Evolutionary conservation across 2,113 vertebrate genomes (phyloP).

Genomic region (Melanerpes aurifrons): DNA sequence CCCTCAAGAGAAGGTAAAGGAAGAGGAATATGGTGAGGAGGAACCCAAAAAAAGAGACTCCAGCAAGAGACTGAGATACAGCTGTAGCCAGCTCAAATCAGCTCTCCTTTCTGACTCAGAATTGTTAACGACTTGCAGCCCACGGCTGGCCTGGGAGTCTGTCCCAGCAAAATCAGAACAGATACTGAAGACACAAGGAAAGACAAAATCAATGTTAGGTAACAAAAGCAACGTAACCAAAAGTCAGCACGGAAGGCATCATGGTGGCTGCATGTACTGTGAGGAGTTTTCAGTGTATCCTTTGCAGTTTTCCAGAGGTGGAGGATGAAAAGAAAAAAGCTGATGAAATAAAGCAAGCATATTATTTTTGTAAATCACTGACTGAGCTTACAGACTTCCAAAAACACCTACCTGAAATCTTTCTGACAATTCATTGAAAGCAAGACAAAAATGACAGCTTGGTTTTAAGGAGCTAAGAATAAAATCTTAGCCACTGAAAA

Average conservation of each 20-base stretch:
- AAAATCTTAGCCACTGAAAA: background rate
- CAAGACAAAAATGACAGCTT: background rate
- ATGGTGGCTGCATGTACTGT: background rate
- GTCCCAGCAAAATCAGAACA: no score
- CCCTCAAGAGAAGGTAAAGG: no score
- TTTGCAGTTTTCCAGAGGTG: background rate
- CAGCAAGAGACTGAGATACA: no score
- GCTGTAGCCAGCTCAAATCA: no score
- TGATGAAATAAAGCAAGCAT: background rate
- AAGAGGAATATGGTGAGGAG: no score
- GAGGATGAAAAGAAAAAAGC: background rate
- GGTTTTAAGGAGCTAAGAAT: background rate
- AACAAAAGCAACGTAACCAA: background rate
- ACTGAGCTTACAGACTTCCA: background rate
- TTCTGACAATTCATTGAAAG: background rate
- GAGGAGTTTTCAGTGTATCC: background rate
- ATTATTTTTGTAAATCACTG: background rate
- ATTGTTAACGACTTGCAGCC: no score
- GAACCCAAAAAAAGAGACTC: no score
- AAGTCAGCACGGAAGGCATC: background rate
- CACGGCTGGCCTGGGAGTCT: no score
- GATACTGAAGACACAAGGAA: background rate
- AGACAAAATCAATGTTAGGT: background rate
- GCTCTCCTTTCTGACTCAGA: no score
- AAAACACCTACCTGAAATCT: background rate